phyloP scores from a whole-genome alignment of 2,888 invertebrate species.

The Bimastos eiseni region DNA sequence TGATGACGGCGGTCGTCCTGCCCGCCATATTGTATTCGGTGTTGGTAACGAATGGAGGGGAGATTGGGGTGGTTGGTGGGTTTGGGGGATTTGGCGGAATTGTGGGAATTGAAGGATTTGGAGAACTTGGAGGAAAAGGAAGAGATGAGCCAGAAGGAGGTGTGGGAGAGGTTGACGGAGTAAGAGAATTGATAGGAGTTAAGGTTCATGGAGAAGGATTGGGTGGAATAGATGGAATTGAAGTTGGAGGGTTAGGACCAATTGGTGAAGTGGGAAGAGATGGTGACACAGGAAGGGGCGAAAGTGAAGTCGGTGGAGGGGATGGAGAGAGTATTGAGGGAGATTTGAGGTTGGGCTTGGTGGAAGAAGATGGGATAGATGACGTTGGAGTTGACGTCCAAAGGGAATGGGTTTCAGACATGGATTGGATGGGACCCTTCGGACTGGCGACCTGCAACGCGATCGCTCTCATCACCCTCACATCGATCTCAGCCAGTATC shows the following conservation, averaged over 20 bases:
- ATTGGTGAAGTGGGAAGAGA: not conserved
- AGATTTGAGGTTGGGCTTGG: not conserved
- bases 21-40: slow-evolving; percentile 37
- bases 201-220: not conserved
- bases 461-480: slow-evolving; percentile 71
- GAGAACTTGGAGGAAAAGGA: not conserved
- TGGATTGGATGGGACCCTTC: not conserved
- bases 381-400: not conserved
- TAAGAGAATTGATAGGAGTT: not conserved
- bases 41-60: not conserved
- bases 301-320: not conserved
- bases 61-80: not conserved
- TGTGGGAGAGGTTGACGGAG: not conserved
- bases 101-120: not conserved
- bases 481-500: slow-evolving; percentile 67
- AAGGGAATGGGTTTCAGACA: not conserved
- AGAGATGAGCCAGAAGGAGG: not conserved
- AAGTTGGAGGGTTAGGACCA: not conserved
- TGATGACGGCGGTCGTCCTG: slow-evolving; percentile 63
- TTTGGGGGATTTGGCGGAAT: not conserved
- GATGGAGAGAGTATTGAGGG: not conserved
- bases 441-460: slow-evolving; percentile 62
- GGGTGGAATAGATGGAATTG: not conserved
- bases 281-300: not conserved
- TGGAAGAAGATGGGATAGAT: not conserved